Evolutionary conservation across 2,888 invertebrate genomes (phyloP), one percentile per base, ranked within the genome.

Genomic region (Nomada lathburiana): DNA sequence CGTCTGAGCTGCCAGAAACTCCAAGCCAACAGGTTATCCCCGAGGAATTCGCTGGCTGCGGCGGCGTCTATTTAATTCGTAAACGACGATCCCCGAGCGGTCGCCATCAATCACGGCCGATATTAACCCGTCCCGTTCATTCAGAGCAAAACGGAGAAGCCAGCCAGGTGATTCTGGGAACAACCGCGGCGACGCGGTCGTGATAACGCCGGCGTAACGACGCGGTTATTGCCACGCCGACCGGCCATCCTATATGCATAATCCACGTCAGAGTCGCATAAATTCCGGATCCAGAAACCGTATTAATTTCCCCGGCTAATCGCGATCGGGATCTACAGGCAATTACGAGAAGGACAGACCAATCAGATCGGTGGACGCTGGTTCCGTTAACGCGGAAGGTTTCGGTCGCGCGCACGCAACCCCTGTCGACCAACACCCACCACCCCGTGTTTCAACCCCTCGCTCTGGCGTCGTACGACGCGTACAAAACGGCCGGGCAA

Each of bases 311-410:
- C 59, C 91, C 89, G 87, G 86, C 89, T 91, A 92, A 92, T 92
- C 92, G 90, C 90, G 92, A 92, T 92, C 89, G 91, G 89, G 92
- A 92, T 92, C 92, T 92, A 92, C 92, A 91, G 90, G 92, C 92
- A 92, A 92, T 92, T 92, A 92, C 92, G 90, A 89, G 90, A 81
- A 90, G 90, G 89, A 89, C 90, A 88, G 90, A 87, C 91, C 90
- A 90, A 91, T 92, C 86, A 85, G 88, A 88, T 88, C 78, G 76
- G 84, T 80, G 82, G 65, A 47, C 63, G 74, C 72, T 78, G 85
- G 80, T 87, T 87, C 87, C 87, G 87, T 82, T 84, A 85, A 85
- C 81, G 79, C 84, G 63, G 62, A 74, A 68, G 67, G 59, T 86
- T 86, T 55, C 89, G 88, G 90, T 89, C 88, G 87, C 89, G 88